These are phyloP conservation scores for Drosophila oshimai DNA, from an alignment of 1,140 invertebrate genomes.

Conservation along the genomic window DNA sequence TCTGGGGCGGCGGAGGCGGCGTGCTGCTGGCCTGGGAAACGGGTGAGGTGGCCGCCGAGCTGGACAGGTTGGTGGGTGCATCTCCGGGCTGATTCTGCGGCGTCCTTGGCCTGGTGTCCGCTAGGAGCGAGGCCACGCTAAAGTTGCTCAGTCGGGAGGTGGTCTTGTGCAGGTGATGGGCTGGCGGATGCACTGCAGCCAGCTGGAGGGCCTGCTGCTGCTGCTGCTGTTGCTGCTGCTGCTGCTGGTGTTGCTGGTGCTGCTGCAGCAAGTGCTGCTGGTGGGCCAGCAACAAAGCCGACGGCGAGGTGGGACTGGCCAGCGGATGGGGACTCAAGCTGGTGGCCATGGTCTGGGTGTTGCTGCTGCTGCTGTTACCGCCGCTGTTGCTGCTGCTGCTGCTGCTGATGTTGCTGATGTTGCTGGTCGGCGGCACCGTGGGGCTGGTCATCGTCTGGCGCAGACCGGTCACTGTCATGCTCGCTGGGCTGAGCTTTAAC, in stretches of 20 bases:
- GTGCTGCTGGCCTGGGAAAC: constrained; percentile 69
- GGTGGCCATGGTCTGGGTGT: constrained; percentile 26
- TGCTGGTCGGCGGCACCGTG: constrained; percentile 80
- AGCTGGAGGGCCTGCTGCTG: constrained; percentile 62
- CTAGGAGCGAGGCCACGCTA: constrained; percentile 87
- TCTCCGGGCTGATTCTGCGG: constrained; percentile 65
- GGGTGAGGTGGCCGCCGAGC: constrained; percentile 66
- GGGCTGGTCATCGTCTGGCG: constrained; percentile 82
- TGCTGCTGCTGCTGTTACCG: constrained; percentile 36
- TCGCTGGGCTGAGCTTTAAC: constrained; percentile 64
- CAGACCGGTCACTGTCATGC: constrained; percentile 83
- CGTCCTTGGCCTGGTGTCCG: constrained; percentile 85
- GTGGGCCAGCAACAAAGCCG: constrained; percentile 84
- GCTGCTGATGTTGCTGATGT: constrained; percentile 52
- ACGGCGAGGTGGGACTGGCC: constrained; percentile 82
- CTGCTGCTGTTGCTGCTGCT: constrained; percentile 83
- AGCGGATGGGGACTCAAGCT: constrained; percentile 28
- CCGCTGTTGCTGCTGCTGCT: constrained; percentile 33
- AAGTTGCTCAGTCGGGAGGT: constrained; percentile 86
- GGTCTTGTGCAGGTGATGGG: constrained; percentile 82
- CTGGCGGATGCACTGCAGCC: constrained; percentile 64
- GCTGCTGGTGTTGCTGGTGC: constrained; percentile 64
- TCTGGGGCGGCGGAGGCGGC: constrained; percentile 46
- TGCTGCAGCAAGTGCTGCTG: constrained; percentile 83
- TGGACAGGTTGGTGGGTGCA: constrained; percentile 80